Base-by-base conservation (phyloP, 2,888 invertebrate species). In the Euzophera pinguis region DNA sequence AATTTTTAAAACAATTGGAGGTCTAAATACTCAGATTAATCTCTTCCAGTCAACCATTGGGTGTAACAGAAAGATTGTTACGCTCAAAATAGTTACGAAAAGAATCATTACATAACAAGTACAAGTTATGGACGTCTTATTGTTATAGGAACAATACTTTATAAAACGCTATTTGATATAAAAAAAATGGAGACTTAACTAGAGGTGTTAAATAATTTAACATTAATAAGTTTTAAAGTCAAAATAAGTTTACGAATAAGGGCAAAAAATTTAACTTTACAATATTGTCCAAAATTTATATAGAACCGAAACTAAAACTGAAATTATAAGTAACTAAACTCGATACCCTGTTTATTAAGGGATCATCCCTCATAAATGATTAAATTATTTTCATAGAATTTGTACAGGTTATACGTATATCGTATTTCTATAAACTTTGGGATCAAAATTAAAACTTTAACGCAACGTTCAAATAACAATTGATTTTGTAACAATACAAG, bases 261-360 rank as follows among this genome's bases (percentile, higher is more conserved):
- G 81, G 73, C 71, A 43, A 37, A 43, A 42, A 22, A 51, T 51
- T 50, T 61, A 63, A 57, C 65, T 68, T 71, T 70, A 73, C 69
- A 76, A 82, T 84, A 84, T 84, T 84, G 83, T 84, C 83, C 69
- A 75, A 75, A 77, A 70, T 78, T 76, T 67, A 73, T 75, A 72
- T 71, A 65, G 64, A 81, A 72, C 52, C 57, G 62, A 62, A 60
- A 63, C 60, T 65, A 64, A 67, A 66, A 57, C 54, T 55, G 13
- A 63, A 64, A 63, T 53, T 52, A 59, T 68, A 64, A 63, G 35
- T 52, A 73, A 77, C 57, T 55, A 70, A 75, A 75, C 50, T 60
- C 65, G 67, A 77, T 84, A 84, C 84, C 84, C 84, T 84, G 83
- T 81, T 73, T 65, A 62, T 64, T 64, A 71, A 70, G 69, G 73